phyloP scores from a whole-genome alignment of 1,140 invertebrate species.

The Scaptodrosophila lebanonensis region DNA sequence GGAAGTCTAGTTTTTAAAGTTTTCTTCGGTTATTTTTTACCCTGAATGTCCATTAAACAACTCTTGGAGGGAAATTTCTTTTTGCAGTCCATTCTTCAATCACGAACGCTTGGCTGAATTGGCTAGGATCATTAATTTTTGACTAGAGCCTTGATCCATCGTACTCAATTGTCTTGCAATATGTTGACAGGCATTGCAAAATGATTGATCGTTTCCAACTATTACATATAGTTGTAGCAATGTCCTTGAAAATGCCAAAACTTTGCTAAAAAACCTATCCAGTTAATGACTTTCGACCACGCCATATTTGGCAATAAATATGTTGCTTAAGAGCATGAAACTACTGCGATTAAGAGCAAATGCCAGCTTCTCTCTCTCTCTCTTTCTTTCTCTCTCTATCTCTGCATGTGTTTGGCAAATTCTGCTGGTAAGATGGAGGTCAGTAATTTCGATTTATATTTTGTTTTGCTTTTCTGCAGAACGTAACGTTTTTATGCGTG shows the following conservation, averaged over 20 bases:
- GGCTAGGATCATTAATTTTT: slow-evolving; percentile 32
- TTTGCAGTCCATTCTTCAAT: no score
- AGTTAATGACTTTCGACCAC: slow-evolving; percentile 1
- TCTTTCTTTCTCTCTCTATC: neutral
- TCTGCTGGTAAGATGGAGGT: slow-evolving; percentile 48
- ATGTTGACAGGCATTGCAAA: slow-evolving; percentile 7
- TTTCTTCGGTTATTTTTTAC: no score
- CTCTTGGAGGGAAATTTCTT: no score
- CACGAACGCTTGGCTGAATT: neutral
- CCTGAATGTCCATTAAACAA: no score
- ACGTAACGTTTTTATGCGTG: slow-evolving; percentile 41
- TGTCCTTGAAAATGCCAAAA: slow-evolving; percentile 37
- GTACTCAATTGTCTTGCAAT: slow-evolving; percentile 1
- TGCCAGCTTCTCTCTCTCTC: neutral
- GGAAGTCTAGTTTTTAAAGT: no score
- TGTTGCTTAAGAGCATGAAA: slow-evolving; percentile 40
- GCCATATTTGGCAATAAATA: slow-evolving; percentile 19
- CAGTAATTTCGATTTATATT: slow-evolving; percentile 37
- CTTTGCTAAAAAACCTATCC: slow-evolving; percentile 9
- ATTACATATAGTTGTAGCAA: slow-evolving; percentile 1
- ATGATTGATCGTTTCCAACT: slow-evolving; percentile 36
- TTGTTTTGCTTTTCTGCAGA: slow-evolving; percentile 21
- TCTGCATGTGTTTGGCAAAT: slow-evolving; percentile 23
- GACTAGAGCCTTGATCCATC: slow-evolving; percentile 1
- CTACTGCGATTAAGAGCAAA: neutral